Percentiles rank a stretch among this genome's conserved stretches.
phyloP scores from a whole-genome alignment of 2,797 vertebrate species.

The Apogon hyalosoma region DNA sequence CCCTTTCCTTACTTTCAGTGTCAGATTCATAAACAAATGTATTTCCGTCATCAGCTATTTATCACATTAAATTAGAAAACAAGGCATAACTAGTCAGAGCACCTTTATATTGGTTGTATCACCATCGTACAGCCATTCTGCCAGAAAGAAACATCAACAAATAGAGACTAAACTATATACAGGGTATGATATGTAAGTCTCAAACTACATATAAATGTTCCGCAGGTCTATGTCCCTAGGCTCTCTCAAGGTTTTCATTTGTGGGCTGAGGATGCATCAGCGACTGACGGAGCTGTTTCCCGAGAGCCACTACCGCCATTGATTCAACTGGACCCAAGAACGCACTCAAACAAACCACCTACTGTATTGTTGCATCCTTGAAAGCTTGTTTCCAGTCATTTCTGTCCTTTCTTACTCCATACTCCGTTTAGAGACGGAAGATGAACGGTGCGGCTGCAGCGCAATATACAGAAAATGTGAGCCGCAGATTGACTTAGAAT shows the following conservation, averaged over 20 bases:
- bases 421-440: conserved; percentile 31
- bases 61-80: too few relatives aligned
- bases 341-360: conserved; percentile 35
- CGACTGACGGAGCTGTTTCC: conserved; percentile 59
- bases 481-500: conserved; percentile 61
- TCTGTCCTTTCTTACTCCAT: conserved; percentile 25
- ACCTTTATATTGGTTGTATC: too few relatives aligned
- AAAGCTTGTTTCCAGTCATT: conserved; percentile 46
- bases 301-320: conserved; percentile 53
- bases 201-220: too few relatives aligned
- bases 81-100: too few relatives aligned
- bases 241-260: conserved; percentile 47
- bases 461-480: conserved; percentile 35
- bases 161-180: too few relatives aligned
- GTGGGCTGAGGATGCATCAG: conserved; percentile 45
- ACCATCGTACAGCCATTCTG: too few relatives aligned
- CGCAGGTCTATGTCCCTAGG: conserved; percentile 23
- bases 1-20: too few relatives aligned
- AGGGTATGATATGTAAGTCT: too few relatives aligned
- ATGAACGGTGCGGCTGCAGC: conserved; percentile 14
- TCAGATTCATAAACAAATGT: too few relatives aligned
- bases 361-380: conserved; percentile 14
- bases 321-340: conserved; percentile 55
- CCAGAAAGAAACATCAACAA: too few relatives aligned
- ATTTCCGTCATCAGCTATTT: too few relatives aligned